Evolutionary conservation across 2,113 vertebrate species (phyloP).

Genomic region (Podiceps cristatus): DNA sequence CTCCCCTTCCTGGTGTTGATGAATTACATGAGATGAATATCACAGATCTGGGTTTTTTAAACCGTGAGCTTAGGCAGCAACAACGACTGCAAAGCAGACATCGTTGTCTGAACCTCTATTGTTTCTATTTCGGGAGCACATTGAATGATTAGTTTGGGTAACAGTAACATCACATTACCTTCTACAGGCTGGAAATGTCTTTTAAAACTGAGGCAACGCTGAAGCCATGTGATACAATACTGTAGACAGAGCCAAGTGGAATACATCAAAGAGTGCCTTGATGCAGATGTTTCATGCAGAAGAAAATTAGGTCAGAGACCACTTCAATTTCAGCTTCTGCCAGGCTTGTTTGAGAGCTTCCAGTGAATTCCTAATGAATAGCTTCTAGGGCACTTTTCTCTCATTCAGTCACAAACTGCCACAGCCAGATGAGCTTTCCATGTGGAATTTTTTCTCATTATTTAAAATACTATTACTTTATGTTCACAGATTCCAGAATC

Average conservation of each 20-base stretch:
- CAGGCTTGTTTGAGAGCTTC: conserved; percentile 89
- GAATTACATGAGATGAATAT: conserved; percentile 76
- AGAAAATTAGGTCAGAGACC: conserved; percentile 91
- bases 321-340: conserved; percentile 90
- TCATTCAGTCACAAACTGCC: conserved; percentile 86
- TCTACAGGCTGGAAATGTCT: conserved; percentile 85
- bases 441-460: conserved; percentile 83
- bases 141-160: conserved; percentile 86
- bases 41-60: conserved; percentile 78
- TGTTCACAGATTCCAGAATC: conserved; percentile 79
- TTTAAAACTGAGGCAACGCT: conserved; percentile 81
- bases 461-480: conserved; percentile 80
- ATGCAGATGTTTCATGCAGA: conserved; percentile 90
- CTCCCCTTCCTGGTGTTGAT: conserved; percentile 76
- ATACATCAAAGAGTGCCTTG: conserved; percentile 89
- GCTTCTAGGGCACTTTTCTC: conserved; percentile 88
- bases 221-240: conserved; percentile 85
- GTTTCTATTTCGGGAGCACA: conserved; percentile 84
- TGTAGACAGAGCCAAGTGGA: conserved; percentile 88
- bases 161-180: conserved; percentile 85
- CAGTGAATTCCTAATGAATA: conserved; percentile 90
- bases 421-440: conserved; percentile 84
- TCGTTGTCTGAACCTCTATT: conserved; percentile 82
- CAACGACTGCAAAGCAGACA: conserved; percentile 77
- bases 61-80: conserved; percentile 74